phyloP scores from a whole-genome alignment of 2,888 invertebrate genomes.

The Rapana venosa region DNA sequence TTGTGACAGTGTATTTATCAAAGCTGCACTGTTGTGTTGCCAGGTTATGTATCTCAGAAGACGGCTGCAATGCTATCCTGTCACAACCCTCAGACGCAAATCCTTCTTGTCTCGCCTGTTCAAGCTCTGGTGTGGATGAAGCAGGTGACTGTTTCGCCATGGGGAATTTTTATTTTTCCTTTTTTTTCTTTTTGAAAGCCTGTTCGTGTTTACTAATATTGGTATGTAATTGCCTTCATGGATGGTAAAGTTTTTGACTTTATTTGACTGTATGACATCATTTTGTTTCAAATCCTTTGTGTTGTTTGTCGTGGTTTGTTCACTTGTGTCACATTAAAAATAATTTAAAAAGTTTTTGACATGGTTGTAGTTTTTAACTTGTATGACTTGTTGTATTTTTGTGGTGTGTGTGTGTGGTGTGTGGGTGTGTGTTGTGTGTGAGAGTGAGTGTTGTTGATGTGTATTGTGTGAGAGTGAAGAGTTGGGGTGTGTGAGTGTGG shows the following conservation, averaged over 20 bases:
- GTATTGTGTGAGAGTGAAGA: no score
- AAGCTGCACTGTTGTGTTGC: conserved; percentile 40
- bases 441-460: no score
- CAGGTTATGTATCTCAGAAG: conserved; percentile 76
- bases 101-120: conserved; percentile 71
- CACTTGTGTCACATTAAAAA: no score
- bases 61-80: conserved; percentile 72
- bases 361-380: no score
- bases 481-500: no score
- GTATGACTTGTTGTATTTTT: no score
- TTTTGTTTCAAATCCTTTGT: no score
- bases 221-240: background rate
- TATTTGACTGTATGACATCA: background rate
- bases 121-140: conserved; percentile 75
- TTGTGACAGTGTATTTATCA: no score
- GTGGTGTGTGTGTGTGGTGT: no score
- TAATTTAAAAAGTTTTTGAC: no score
- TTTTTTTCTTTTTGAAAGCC: background rate
- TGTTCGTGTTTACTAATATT: background rate
- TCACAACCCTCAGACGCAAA: conserved; percentile 67
- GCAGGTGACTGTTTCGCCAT: conserved; percentile 63
- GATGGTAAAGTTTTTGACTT: background rate
- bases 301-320: no score
- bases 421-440: no score
- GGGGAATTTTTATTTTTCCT: background rate